Base-by-base conservation (phyloP, 2,888 invertebrate genomes). In the Diplolepis rosae region DNA sequence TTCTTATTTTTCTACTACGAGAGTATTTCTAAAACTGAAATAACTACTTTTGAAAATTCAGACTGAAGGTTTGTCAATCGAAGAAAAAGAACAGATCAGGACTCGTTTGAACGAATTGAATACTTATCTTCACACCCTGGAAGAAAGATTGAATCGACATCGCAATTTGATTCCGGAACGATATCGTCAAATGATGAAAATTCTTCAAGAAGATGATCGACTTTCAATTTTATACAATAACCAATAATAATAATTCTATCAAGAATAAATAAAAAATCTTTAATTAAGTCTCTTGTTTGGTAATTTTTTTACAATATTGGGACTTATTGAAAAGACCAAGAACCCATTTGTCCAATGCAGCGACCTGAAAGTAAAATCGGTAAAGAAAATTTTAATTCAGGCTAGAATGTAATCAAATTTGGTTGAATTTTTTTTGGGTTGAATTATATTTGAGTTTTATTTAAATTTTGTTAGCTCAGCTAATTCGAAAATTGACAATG, bases 331-430 rank as follows among this genome's bases (percentile, higher is more conserved):
- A 94, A 93, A 35, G 93, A 93, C 93, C 94, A 93, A 74, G 96
- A 96, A 42, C 96, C 96, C 90, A 95, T 95, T 84, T 96, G 95
- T 39, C 95, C 95, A 75, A 96, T 93, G 83, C 96, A 93, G 83
- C 94, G 93, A 52, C 96, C 91, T 91, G 79, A 66, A 87, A 87
- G 76, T 11, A 75, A 68, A 52, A 71, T 54, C 52, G 69, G 50
- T 70, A 70, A 51, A 65, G n/a, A 65, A 67, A 35, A 72, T 27
- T 70, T 61, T 45, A 54, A 45, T 35, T 1, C 35, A 3, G 13
- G 22, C 15, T 30, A 22, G 13, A 39, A 39, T 39, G 35, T 11
- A 35, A 54, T 9, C 52, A 51, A 67, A 39, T 27, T 54, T 27
- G 6, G 52, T 35, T n/a, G 15, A 22, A 1, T 18, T 52, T 52